phyloP scores from a whole-genome alignment of 2,888 invertebrate species.

The Linyphia triangularis region DNA sequence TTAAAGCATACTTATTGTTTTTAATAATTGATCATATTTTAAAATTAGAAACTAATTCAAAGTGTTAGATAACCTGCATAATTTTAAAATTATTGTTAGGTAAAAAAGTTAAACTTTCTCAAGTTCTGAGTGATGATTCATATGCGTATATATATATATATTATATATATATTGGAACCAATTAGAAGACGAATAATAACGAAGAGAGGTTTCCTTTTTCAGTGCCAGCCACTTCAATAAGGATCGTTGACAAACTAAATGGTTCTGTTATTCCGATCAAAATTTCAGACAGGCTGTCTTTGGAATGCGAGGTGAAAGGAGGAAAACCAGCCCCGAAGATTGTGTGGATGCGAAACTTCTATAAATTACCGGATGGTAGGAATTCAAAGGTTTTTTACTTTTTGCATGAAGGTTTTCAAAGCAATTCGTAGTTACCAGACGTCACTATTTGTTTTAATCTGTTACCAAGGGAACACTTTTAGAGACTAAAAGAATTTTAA shows the following conservation, averaged over 20 bases:
- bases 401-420: not conserved
- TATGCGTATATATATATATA: no score
- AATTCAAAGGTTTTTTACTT: no score
- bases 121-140: no score
- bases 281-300: conserved; percentile 85
- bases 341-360: conserved; percentile 92
- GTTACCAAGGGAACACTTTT: no score
- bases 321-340: conserved; percentile 94
- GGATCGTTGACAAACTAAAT: conserved; percentile 87
- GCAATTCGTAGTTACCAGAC: not conserved
- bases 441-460: not conserved
- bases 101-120: no score
- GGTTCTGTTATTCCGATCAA: conserved; percentile 88
- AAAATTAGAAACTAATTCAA: no score
- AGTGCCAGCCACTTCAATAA: conserved; percentile 93
- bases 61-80: no score
- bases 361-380: conserved; percentile 84
- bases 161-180: no score
- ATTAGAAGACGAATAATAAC: not conserved
- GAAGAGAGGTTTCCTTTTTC: conserved; percentile 77
- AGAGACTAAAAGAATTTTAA: no score
- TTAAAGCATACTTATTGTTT: no score
- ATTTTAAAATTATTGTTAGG: no score
- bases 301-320: conserved; percentile 91
- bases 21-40: no score